Base-by-base conservation (phyloP, 2,113 vertebrate genomes). In the Panthera uncia region DNA sequence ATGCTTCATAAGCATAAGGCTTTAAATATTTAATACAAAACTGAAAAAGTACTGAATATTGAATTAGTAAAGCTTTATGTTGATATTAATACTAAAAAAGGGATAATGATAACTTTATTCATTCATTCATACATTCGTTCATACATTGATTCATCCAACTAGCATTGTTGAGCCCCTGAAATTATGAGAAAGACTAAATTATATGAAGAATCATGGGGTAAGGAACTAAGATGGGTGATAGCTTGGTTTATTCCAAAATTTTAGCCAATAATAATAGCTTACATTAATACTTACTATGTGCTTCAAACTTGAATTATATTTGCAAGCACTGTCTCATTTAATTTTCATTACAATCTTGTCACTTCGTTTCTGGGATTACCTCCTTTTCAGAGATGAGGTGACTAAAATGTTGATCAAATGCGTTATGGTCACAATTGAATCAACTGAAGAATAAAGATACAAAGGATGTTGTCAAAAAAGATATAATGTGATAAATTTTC, bases 1-100 rank as follows among this genome's bases (percentile, higher is more conserved):
- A 90, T 27, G 23, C 13, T 90, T 63, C 38, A 36, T 79, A 69
- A 86, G 27, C 27, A 57, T 36, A 71, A 55, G 45, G 3, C 31
- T 94, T 90, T 96, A 90, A 93, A 71, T 81, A 96, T 91, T 89
- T 89, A 45, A 83, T 71, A 95, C 65, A 29, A 79, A 66, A 78
- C 79, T 50, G 55, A 66, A 65, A 65, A 57, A 65, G 45, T 66
- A 1, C 33, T 93, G 33, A 91, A 57, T 90, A 88, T 41, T 92
- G 29, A 92, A 52, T 82, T 97, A 94, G 11, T 73, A 94, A 88
- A 90, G 27, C 6, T 15, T 61, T 78, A 68, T 76, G 27, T 31
- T 74, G 89, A 89, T 65, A 89, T 86, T 38, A 82, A 66, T 71
- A 89, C 33, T 94, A 73, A 90, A 78, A 84, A 94, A 76, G 12